Base-by-base conservation (phyloP, 2,888 invertebrate species). In the Caenorhabditis wallacei region DNA sequence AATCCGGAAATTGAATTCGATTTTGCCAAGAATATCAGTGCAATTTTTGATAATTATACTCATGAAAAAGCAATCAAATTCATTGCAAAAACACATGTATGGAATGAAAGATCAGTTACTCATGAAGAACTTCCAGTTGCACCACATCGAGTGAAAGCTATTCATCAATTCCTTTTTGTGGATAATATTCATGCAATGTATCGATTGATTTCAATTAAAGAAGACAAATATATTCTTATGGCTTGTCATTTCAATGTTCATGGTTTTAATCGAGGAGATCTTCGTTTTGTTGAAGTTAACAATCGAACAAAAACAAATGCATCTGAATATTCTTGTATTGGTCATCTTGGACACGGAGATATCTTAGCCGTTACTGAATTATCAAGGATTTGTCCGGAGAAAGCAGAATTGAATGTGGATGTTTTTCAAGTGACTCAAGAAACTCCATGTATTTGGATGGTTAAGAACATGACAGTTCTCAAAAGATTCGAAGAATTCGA, bases 231-330 rank as follows among this genome's bases (percentile, higher is more conserved):
- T 56, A 64, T 66, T 56, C 48, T 74, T n/a, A 1, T 74, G 26
- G 74, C 74, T 1, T 64, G 64, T 16, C 57, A 74, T 30, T 16
- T 37, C 46, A 74, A 74, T 18, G 18, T 48, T 1, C 74, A 74
- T 35, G 74, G 22, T 26, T 48, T 74, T 1, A 30, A 74, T n/a
- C 18, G 74, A 43, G 74, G 56, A 30, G 74, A 74, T 56, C 74
- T 74, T 18, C 56, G 74, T 4, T 74, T 74, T 26, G 22, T 74
- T 10, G 64, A 74, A 63, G 64, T 74, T 11, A 74, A 74, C 40
- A n/a, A 20, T 26, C 43, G 54, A 18, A 63, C 74, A 4, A 57
- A 46, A 20, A 43, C 46, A 2, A 43, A 35, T 35, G 59, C 56
- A 61, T 59, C 46, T 1, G 11, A 20, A 11, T 46, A 48, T 22